phyloP scores from a whole-genome alignment of 2,797 vertebrate genomes.

The Aselliscus stoliczkanus region DNA sequence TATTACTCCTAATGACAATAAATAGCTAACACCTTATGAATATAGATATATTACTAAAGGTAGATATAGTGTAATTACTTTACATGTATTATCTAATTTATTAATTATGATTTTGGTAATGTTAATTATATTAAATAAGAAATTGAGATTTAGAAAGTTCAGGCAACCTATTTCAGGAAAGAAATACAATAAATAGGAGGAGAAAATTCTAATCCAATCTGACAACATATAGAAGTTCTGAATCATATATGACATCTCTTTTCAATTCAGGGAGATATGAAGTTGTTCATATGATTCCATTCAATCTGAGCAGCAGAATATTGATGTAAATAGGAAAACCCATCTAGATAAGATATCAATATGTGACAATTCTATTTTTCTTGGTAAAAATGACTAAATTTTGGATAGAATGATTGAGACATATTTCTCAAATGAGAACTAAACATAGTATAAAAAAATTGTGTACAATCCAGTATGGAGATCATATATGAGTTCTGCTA shows the following conservation, averaged over 20 bases:
- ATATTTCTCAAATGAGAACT: not conserved
- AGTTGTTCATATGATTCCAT: not conserved
- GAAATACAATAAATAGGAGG: not conserved
- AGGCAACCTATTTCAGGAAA: not conserved
- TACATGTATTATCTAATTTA: not conserved
- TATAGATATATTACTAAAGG: not conserved
- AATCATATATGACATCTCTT: not conserved
- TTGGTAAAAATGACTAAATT: not conserved
- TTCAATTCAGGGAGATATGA: not conserved
- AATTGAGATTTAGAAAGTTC: not conserved
- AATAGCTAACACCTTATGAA: not conserved
- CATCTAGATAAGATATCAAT: not conserved
- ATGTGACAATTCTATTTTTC: not conserved
- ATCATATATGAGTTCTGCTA: not conserved
- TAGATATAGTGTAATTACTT: not conserved
- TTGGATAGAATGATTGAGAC: not conserved
- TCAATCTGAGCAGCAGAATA: not conserved
- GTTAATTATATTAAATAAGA: not conserved
- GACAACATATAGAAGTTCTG: not conserved
- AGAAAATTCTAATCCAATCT: not conserved
- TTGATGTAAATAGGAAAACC: not conserved
- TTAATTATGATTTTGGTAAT: not conserved
- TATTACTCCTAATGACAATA: not conserved
- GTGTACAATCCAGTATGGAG: not conserved
- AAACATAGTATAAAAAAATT: not conserved